Base-by-base conservation (phyloP, 2,888 invertebrate genomes). In the Pristionchus fissidentatus region DNA sequence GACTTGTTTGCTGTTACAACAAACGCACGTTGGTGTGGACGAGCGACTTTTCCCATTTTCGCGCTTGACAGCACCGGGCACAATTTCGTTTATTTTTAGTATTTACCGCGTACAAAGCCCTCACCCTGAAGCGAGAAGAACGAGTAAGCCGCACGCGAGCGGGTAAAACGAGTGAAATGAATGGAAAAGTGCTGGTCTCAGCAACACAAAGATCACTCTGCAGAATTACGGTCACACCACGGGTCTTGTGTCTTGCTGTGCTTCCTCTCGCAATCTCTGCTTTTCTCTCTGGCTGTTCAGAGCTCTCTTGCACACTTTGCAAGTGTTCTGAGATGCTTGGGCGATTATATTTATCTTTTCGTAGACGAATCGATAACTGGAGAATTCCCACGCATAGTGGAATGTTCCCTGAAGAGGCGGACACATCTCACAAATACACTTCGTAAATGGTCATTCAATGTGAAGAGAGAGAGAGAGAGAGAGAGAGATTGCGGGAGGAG, bases 1-100 rank as follows among this genome's bases (percentile, higher is more conserved):
- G 22, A 29, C 29, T 26, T 80, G 46, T 80, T 80, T 80, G 60
- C 60, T 80, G 80, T 80, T 80, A 80, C 80, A 80, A 80, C 78
- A 38, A 78, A 35, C 55, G 35, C 43, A 38, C n/a, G 15, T 19
- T 19, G 19, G n/a, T 4, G 19, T n/a, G 5, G 19, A 32, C 13
- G 77, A n/a, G 57, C 60, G 80, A 41, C 60, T 0, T 60, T 80
- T 80, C 57, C 57, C 29, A 78, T 49, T 77, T 19, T 8, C 70
- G 35, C 13, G 32, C 32, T 22, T 10, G 0, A 29, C n/a, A n/a
- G 26, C 22, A 57, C n/a, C n/a, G n/a, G 26, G n/a, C 57, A 15
- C 22, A 10, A 29, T 26, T 4, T 57, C 1, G 29, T 26, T 57
- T 26, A 29, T 26, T 22, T 32, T 19, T 66, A 22, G 3, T 35